Evolutionary conservation across 1,140 invertebrate genomes (phyloP).

Genomic region (Panagrolaimus sp.): DNA sequence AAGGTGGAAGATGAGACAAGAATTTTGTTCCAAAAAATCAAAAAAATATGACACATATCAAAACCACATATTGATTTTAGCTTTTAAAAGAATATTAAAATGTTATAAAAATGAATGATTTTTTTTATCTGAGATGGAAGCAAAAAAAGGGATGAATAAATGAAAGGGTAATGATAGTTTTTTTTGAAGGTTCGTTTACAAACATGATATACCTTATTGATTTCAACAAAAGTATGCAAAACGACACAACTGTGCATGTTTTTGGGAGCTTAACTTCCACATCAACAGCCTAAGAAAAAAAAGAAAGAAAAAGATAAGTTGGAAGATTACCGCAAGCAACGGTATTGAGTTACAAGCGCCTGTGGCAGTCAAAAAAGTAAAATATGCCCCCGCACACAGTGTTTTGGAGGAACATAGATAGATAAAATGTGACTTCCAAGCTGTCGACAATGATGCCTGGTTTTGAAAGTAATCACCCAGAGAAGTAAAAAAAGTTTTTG

Average conservation of each 20-base stretch:
- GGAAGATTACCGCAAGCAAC: slow-evolving; percentile 13
- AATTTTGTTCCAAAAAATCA: not conserved
- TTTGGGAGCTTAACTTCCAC: slow-evolving; percentile 1
- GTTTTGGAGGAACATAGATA: too few relatives aligned
- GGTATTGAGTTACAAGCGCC: slow-evolving; percentile 11
- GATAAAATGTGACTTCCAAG: slow-evolving; percentile 5
- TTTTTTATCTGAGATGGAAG: not conserved
- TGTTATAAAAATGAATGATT: not conserved
- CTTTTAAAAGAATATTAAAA: not conserved
- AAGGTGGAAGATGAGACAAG: slow-evolving; percentile 5
- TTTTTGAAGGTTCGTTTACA: not conserved
- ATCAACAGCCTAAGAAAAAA: not conserved
- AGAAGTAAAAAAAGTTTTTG: not conserved
- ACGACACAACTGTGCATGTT: slow-evolving; percentile 14
- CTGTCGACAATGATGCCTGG: not conserved
- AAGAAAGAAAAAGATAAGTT: slow-evolving; percentile 8
- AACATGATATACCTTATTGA: not conserved
- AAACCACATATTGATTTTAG: not conserved
- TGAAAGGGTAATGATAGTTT: not conserved
- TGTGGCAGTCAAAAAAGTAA: slow-evolving; percentile 8
- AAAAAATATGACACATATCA: not conserved
- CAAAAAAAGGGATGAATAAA: not conserved
- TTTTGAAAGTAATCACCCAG: slow-evolving; percentile 1
- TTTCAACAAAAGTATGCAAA: not conserved
- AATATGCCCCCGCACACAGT: too few relatives aligned